Percentiles rank a stretch among this genome's conserved stretches.
Evolutionary conservation across 2,888 invertebrate species (phyloP).

Genomic region (Rhimphoctona megacephalus): DNA sequence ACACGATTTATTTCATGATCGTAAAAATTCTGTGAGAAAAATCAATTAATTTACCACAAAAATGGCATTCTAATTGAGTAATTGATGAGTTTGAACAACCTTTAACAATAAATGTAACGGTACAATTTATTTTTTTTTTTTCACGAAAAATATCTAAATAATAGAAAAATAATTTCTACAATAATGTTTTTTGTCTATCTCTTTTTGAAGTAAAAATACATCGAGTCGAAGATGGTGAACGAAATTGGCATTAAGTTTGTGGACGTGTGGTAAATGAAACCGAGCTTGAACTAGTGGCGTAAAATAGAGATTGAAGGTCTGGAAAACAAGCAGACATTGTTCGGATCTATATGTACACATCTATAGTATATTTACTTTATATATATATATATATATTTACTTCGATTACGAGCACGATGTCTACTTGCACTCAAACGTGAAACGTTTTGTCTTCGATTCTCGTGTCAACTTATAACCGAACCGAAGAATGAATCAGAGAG

Average conservation of each 20-base stretch:
- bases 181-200: not conserved
- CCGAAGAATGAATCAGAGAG: constrained; percentile 5
- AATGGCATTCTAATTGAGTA: not conserved
- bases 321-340: constrained; percentile 29
- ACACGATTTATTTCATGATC: no score
- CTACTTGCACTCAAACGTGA: constrained; percentile 46
- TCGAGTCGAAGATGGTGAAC: not conserved
- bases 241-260: constrained; percentile 9
- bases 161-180: not conserved
- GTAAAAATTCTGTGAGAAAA: no score
- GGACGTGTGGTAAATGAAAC: constrained; percentile 6
- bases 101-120: not conserved
- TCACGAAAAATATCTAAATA: not conserved
- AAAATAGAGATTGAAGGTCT: constrained; percentile 35
- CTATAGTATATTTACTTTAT: constrained; percentile 8
- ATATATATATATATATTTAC: not conserved
- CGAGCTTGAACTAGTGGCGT: not conserved
- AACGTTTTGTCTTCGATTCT: constrained; percentile 62
- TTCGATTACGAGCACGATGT: constrained; percentile 41
- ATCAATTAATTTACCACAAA: no score
- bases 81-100: not conserved
- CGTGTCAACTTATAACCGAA: constrained; percentile 55
- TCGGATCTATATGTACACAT: not conserved
- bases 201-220: not conserved
- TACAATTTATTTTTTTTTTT: not conserved